Evolutionary conservation across 2,797 vertebrate species (phyloP).

Genomic region (Sebastes vulpes): DNA sequence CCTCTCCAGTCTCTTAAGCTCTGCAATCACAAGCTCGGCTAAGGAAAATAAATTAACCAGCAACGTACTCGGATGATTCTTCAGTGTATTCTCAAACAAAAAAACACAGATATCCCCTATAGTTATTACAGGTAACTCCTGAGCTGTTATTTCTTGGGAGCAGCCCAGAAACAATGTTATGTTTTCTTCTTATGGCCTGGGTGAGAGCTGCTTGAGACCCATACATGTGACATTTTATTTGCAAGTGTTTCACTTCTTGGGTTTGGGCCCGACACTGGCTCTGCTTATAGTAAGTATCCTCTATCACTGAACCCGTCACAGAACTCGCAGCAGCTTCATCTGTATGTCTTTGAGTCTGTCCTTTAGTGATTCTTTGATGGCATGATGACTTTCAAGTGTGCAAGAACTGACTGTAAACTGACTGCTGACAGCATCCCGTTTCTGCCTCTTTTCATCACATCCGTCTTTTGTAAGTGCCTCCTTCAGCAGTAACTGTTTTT

Average conservation of each 20-base stretch:
- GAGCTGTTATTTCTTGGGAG: conserved; percentile 34
- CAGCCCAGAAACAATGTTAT: conserved; percentile 59
- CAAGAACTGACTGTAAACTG: conserved; percentile 7
- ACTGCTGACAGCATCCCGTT: conserved; percentile 1
- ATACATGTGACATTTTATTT: conserved; percentile 27
- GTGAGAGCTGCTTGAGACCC: conserved; percentile 14
- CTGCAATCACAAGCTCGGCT: conserved; percentile 13
- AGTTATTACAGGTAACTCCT: conserved; percentile 49
- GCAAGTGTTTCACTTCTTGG: conserved; percentile 20
- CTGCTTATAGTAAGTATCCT: conserved; percentile 18
- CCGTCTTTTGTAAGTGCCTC: conserved; percentile 1
- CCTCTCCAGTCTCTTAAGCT: conserved; percentile 27
- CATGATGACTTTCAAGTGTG: not conserved
- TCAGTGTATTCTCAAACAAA: conserved; percentile 37
- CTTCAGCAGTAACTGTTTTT: conserved; percentile 16
- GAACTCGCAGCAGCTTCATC: not conserved
- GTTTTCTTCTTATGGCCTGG: conserved; percentile 2
- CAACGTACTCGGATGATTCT: conserved; percentile 3
- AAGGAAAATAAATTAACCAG: conserved; percentile 52
- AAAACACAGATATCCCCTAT: conserved; percentile 21
- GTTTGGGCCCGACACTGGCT: not conserved
- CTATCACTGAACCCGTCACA: conserved; percentile 1
- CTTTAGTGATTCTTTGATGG: conserved; percentile 1
- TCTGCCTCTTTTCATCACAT: conserved; percentile 28
- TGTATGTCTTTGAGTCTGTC: not conserved